A percentile compares a stretch with the other conserved stretches of the same genome.
These are phyloP conservation scores for Hirtodrosophila alboralis DNA, from an alignment of 2,888 invertebrate species.

Conservation along the genomic window DNA sequence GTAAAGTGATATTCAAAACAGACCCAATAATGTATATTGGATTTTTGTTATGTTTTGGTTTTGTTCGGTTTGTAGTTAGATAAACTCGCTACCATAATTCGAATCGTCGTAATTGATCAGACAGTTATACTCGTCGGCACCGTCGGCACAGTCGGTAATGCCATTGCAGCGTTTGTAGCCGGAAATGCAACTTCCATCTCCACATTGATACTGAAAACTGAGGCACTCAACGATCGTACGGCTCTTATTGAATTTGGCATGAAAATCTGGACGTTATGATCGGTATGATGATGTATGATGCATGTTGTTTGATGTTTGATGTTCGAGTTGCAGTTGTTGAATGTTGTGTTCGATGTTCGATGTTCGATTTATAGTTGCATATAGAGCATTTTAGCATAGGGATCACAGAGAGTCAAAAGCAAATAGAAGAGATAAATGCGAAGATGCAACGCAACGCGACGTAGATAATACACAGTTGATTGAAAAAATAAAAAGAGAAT, in stretches of 20 bases:
- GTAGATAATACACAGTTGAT: constrained; percentile 31
- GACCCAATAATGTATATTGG: background rate
- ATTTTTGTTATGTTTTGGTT: background rate
- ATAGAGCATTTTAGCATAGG: constrained; percentile 26
- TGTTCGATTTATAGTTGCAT: constrained; percentile 7
- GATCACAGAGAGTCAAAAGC: constrained; percentile 28
- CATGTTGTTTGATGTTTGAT: constrained; percentile 24
- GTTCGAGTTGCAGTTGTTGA: constrained; percentile 21
- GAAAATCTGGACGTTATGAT: constrained; percentile 65
- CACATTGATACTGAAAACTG: constrained; percentile 87
- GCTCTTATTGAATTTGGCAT: constrained; percentile 81
- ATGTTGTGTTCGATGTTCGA: constrained; percentile 22
- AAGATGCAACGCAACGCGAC: constrained; percentile 1
- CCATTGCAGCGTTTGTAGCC: constrained; percentile 87
- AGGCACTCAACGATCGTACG: constrained; percentile 80
- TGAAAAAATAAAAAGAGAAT: constrained; percentile 54
- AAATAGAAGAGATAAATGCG: constrained; percentile 22
- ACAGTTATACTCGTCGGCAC: constrained; percentile 88
- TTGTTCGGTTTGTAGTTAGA: constrained; percentile 11
- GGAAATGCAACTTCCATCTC: constrained; percentile 87
- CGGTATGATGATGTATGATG: constrained; percentile 27
- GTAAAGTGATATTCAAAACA: too few relatives aligned
- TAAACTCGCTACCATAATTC: constrained; percentile 73
- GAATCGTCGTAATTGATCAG: constrained; percentile 82
- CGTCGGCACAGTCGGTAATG: constrained; percentile 85